Evolutionary conservation across 2,113 vertebrate species (phyloP).

Genomic region (Dromiciops gliroides): DNA sequence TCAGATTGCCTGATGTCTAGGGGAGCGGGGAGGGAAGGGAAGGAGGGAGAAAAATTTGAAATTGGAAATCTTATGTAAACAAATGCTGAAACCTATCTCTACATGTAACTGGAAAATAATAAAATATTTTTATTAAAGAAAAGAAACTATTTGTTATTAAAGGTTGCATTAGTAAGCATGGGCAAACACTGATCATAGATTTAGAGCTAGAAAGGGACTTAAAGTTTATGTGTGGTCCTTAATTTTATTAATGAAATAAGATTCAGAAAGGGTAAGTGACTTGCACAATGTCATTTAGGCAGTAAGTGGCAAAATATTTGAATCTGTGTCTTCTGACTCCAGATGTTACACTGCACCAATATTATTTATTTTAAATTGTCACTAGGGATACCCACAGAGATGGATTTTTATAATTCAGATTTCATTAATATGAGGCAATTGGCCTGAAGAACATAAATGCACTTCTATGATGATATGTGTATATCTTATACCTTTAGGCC

Average conservation of each 20-base stretch:
- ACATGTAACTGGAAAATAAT: no score
- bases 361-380: not conserved
- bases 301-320: not conserved
- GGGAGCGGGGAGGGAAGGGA: no score
- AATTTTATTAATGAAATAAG: not conserved
- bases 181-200: not conserved
- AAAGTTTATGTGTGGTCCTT: not conserved
- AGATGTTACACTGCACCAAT: no score
- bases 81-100: no score
- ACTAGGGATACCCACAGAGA: not conserved
- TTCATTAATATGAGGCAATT: not conserved
- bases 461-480: not conserved
- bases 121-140: no score
- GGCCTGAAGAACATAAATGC: not conserved
- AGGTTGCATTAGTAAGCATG: not conserved
- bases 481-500: not conserved
- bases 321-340: not conserved
- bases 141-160: not conserved
- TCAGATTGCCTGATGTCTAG: no score
- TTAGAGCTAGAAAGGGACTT: not conserved
- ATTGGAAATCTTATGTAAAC: no score
- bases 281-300: not conserved
- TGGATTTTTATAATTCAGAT: not conserved
- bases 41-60: no score
- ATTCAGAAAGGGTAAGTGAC: not conserved